Evolutionary conservation across 1,140 invertebrate genomes (phyloP).

Genomic region (Heterodera schachtii): DNA sequence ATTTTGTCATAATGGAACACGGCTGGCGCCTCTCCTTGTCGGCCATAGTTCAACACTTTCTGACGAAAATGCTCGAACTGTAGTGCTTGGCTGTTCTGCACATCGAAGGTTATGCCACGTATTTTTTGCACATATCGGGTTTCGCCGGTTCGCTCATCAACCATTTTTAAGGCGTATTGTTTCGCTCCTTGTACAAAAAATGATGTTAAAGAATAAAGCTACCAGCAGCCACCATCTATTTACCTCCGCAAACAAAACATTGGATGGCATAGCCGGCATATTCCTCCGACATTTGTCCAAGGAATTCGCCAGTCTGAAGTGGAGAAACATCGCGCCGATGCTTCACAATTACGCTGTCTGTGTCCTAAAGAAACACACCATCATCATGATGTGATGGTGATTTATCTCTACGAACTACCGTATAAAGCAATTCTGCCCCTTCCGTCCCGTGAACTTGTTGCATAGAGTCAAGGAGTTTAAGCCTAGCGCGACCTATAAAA

Average conservation of each 20-base stretch:
- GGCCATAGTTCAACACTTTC: slow-evolving; percentile 1
- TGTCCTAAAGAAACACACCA: not conserved
- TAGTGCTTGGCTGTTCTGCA: not conserved
- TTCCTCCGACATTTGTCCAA: slow-evolving; percentile 7
- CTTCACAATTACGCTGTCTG: slow-evolving; percentile 2
- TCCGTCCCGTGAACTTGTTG: not conserved
- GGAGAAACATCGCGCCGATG: not conserved
- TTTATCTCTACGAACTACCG: not conserved
- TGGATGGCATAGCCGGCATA: not conserved
- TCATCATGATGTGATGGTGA: too few relatives aligned
- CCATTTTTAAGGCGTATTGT: not conserved
- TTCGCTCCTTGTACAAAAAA: not conserved
- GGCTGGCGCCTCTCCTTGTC: not conserved
- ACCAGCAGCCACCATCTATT: too few relatives aligned
- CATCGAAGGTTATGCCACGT: slow-evolving; percentile 2
- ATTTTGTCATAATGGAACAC: not conserved
- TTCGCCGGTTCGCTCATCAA: not conserved
- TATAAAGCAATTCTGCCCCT: not conserved
- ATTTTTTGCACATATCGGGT: not conserved
- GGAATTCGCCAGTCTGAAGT: not conserved
- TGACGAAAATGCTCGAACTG: not conserved
- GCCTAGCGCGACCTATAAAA: not conserved
- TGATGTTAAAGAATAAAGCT: not conserved
- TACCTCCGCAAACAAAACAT: slow-evolving; percentile 9
- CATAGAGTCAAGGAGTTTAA: not conserved